Evolutionary conservation across 2,888 invertebrate genomes (phyloP).

Genomic region (Rotaria macrura): DNA sequence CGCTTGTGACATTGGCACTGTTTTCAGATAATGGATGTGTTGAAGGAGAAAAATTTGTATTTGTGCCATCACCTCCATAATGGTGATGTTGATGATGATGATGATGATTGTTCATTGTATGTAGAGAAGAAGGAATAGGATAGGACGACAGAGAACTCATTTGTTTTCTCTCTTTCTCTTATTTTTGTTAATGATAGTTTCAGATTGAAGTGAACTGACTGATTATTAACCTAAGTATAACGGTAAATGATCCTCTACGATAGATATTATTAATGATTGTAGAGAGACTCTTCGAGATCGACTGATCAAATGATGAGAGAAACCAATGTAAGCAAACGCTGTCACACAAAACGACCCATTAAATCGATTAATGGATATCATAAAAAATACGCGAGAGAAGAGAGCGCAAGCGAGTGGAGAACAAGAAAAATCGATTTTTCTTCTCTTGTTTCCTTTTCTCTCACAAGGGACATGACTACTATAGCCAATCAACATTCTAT

Average conservation of each 20-base stretch:
- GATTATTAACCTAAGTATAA: not conserved
- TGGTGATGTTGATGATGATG: not conserved
- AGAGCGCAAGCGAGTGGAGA: no score
- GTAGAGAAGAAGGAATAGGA: not conserved
- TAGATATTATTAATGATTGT: not conserved
- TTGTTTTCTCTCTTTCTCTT: not conserved
- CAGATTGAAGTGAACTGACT: not conserved
- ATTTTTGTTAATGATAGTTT: not conserved
- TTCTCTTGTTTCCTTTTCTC: not conserved
- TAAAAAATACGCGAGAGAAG: not conserved
- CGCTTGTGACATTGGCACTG: not conserved
- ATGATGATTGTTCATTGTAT: not conserved
- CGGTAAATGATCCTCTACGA: not conserved
- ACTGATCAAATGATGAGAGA: not conserved
- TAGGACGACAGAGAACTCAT: not conserved
- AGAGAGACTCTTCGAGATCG: not conserved
- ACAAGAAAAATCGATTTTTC: no score
- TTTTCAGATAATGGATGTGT: constrained; percentile 5
- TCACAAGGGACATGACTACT: not conserved
- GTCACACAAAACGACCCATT: not conserved
- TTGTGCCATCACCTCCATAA: not conserved
- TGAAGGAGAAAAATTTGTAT: not conserved
- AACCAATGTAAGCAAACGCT: not conserved
- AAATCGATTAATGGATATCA: constrained; percentile 7
- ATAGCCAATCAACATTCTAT: not conserved